Base-by-base conservation (phyloP, 2,888 invertebrate species). In the Leistus spinibarbis region DNA sequence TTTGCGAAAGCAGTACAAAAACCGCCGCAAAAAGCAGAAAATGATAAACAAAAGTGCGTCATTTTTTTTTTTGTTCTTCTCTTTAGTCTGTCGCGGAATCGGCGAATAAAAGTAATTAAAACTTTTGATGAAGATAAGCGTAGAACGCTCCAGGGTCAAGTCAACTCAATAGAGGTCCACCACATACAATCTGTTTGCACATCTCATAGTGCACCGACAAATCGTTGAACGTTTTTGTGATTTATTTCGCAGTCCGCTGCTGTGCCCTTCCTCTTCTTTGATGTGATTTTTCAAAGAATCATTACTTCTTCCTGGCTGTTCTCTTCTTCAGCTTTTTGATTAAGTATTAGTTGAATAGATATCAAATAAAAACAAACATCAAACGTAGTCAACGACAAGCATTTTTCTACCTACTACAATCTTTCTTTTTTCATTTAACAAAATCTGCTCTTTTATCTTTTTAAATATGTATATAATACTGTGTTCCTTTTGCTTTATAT, bases 101-200 rank as follows among this genome's bases (percentile, higher is more conserved):
- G 54, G 65, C 54, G 66, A 72, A 72, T 72, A 72, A 72, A 72
- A 56, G 66, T 72, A 72, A 72, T 72, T 72, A 72, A 72, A 72
- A 72, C 54, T 72, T 72, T 72, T 65, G 72, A 72, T 72, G 72
- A 72, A 56, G 65, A 72, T 64, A 71, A 71, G 62, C 62, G n/a
- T 24, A 63, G 13, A 63, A 22, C 65, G 72, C 66, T 66, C 66
- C 64, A 64, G 65, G 72, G 70, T 70, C 70, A 70, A n/a, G 53
- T 17, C 60, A 53, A 40, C 63, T 40, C 4, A 7, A 40, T 40
- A 3, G 24, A 24, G 24, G 24, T 24, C 24, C 7, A 24, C 13
- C 7, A 40, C 1, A 40, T 40, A 40, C 5, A 40, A 40, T 10
- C 5, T 40, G 40, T 13, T 10, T 40, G 40, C 40, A 4, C 2